Conservation (phyloP, 2,888 invertebrate species). For the Pyralis farinalis region DNA sequence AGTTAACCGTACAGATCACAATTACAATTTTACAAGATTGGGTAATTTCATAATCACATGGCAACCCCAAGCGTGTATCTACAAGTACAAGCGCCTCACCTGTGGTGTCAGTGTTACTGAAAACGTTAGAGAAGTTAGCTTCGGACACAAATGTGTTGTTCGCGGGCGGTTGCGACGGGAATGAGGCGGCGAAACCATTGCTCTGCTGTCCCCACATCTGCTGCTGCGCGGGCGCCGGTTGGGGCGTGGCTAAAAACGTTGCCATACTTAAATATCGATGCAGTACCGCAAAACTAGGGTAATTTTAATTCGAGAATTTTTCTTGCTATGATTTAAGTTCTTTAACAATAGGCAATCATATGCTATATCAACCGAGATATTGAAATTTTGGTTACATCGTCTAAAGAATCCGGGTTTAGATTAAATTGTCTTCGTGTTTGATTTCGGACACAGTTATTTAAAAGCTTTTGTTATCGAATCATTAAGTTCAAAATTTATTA, state of each 20-base stretch:
- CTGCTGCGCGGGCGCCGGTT: slow-evolving; percentile 31
- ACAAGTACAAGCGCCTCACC: slow-evolving; percentile 74
- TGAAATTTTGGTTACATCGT: no score
- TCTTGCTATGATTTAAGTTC: no score
- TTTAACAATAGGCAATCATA: no score
- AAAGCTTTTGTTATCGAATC: no score
- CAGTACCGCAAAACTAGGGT: slow-evolving; percentile 18
- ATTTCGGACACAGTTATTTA: no score
- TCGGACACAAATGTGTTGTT: slow-evolving; percentile 88
- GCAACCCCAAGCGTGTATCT: slow-evolving; percentile 31
- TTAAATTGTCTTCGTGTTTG: no score
- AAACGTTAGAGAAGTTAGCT: slow-evolving; percentile 93
- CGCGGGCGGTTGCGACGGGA: slow-evolving; percentile 43
- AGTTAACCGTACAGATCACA: not conserved
- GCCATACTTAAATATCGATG: slow-evolving; percentile 23
- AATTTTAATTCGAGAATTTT: slow-evolving; percentile 3
- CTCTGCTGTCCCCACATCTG: slow-evolving; percentile 39
- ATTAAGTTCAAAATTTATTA: no score
- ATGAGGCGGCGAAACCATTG: slow-evolving; percentile 49
- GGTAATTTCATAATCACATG: slow-evolving; percentile 19
- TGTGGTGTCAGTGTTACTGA: slow-evolving; percentile 87
- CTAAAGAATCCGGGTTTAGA: no score
- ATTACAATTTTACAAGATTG: slow-evolving; percentile 12
- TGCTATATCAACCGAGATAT: no score
- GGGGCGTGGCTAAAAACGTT: slow-evolving; percentile 30